Evolutionary conservation across 2,113 vertebrate species (phyloP), one percentile per base, ranked within the genome.

Genomic region (Chionis minor): DNA sequence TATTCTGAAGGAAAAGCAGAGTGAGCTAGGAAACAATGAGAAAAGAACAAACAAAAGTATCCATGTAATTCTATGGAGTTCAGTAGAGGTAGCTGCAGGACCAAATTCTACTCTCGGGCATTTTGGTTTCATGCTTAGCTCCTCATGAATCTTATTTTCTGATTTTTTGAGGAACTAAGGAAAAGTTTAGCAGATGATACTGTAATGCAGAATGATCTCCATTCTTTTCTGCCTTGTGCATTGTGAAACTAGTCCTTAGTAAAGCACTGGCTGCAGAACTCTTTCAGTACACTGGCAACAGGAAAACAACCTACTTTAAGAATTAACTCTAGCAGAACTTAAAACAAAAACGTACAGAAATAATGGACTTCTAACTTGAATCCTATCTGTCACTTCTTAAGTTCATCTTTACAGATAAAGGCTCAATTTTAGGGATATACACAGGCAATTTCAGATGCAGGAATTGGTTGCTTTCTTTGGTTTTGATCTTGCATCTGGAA

Each of bases 1-100:
- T 74, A 84, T 63, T 97, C 97, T 13, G 96, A 77, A 92, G 75
- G 91, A 90, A 97, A 89, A 92, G 85, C 32, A 74, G 82, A 22
- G 20, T 93, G 94, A 94, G 74, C 97, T 97, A 66, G 67, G 75
- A 51, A 94, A 92, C 27, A 92, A 71, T 8, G 14, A 49, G n/a
- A 79, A 77, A 88, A 81, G 24, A 92, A 80, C 24, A 92, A 59
- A 71, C 35, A 40, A 61, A 94, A 93, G n/a, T 18, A 71, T 49
- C 13, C 5, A n/a, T 44, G 22, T 58, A 24, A 55, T 70, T 70
- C 70, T 33, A 6, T 24, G 8, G 26, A 78, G 35, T 45, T 89
- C 72, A 4, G 3, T 2, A 77, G 16, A 86, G 81, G 18, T 14
- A 92, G 27, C 14, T 92, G 42, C 27, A 81, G 42, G 49, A 88